Base-by-base conservation (phyloP, 2,888 invertebrate genomes). In the Eulithis testata region DNA sequence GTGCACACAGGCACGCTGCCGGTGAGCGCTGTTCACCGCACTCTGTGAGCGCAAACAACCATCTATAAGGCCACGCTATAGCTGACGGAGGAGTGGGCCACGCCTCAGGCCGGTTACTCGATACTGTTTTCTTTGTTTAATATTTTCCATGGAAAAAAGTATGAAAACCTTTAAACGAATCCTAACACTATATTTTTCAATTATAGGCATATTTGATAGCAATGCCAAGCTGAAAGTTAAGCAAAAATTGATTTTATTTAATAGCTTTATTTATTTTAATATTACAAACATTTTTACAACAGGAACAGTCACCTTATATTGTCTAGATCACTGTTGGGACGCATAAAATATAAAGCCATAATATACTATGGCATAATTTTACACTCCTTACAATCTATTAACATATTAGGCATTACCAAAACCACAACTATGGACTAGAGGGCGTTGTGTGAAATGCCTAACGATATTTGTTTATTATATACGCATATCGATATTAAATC, bases 11-110 rank as follows among this genome's bases (percentile, higher is more conserved):
- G 47, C 82, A 67, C 77, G 80, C 71, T 80, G 87, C 90, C 92
- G 92, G 92, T 91, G 92, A 92, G 92, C 93, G 92, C 93, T 93
- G 93, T 93, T 93, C 93, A 93, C 93, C 92, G 93, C 93, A 93
- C 93, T 93, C 93, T 93, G 93, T 93, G 92, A 93, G 93, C 93
- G 93, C 93, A 93, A 93, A 93, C 93, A 93, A 93, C 93, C 93
- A 93, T 92, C 93, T 93, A 93, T 93, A 93, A 93, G 93, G 93
- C 93, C 93, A 93, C 93, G 93, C 92, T 93, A 92, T 93, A 92
- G 92, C 91, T 87, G 91, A 91, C 92, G 84, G 86, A 89, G 90
- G 92, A 91, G 79, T 84, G 89, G 71, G 80, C 82, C 86, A 82
- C 88, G 92, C 83, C 81, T 76, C 82, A 84, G 75, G 90, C 90